Evolutionary conservation across 1,140 invertebrate species (phyloP).

Genomic region (Conus betulinus): DNA sequence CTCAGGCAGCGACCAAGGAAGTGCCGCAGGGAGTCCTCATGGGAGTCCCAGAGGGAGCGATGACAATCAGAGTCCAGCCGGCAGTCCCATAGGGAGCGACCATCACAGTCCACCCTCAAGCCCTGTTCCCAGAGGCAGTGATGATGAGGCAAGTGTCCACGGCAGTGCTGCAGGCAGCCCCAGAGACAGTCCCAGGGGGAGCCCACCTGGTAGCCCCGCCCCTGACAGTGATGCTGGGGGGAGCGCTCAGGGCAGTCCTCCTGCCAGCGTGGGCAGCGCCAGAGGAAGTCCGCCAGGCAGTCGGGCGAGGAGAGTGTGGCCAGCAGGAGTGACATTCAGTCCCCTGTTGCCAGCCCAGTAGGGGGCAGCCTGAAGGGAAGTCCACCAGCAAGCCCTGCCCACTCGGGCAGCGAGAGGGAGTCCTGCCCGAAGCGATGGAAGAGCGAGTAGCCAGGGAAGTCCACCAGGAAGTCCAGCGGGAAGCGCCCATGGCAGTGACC

Average conservation of each 20-base stretch:
- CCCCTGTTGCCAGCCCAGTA: conserved; percentile 17
- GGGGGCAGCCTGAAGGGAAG: conserved; percentile 23
- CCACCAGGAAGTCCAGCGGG: background rate
- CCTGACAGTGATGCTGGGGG: background rate
- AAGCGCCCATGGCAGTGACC: background rate
- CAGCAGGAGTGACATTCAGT: conserved; percentile 26
- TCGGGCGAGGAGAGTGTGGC: background rate
- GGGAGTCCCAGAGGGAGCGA: conserved; percentile 4
- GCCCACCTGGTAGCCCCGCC: conserved; percentile 6
- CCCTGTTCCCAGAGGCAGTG: background rate
- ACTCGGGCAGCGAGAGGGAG: conserved; percentile 11
- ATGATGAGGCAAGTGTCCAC: background rate
- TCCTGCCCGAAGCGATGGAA: conserved; percentile 9
- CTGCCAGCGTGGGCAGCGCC: background rate
- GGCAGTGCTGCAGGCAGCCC: conserved; percentile 3
- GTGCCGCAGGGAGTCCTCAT: background rate
- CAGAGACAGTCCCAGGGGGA: background rate
- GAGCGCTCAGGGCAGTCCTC: background rate
- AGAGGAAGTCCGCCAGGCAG: conserved; percentile 2
- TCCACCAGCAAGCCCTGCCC: conserved; percentile 16
- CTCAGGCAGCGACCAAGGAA: conserved; percentile 6
- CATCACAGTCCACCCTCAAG: background rate
- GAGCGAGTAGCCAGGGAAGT: background rate
- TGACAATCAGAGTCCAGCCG: background rate
- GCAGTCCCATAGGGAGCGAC: conserved; percentile 11